Base-by-base conservation (phyloP, 2,888 invertebrate species). In the Epiperipatus broadwayi region DNA sequence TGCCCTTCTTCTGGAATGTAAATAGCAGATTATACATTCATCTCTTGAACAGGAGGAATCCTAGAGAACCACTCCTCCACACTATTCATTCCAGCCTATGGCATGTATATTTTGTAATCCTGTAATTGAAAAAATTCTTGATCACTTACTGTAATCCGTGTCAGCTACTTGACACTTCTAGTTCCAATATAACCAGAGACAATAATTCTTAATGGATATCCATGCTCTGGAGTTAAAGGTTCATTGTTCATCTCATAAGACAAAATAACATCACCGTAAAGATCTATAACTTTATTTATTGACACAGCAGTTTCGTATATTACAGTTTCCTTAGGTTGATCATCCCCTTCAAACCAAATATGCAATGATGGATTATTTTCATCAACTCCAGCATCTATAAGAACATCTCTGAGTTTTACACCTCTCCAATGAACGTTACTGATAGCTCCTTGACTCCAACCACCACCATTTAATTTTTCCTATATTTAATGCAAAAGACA, bases 31-130 rank as follows among this genome's bases (percentile, higher is more conserved):
- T 80, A 83, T 0, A 97, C 84, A 1, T 95, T 93, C 58, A 89
- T 69, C 50, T 87, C 80, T 64, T 89, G 87, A 40, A 95, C 83
- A 0, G 95, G 78, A 10, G 81, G 80, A 0, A 84, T 72, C 50
- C 70, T 69, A 1, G n/a, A n/a, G n/a, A n/a, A n/a, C n/a, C n/a
- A n/a, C n/a, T n/a, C n/a, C n/a, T n/a, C n/a, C n/a, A n/a, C n/a
- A n/a, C n/a, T n/a, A n/a, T n/a, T n/a, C n/a, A n/a, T n/a, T n/a
- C n/a, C n/a, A n/a, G n/a, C n/a, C n/a, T n/a, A n/a, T n/a, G n/a
- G n/a, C n/a, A n/a, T n/a, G n/a, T n/a, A n/a, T n/a, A n/a, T n/a
- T 58, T 93, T 87, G 60, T 97, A 97, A 64, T 97, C 95, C 41
- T 78, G 77, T 57, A 78, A 78, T 59, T 97, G 97, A 85, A 91